Conservation (phyloP, 2,797 vertebrate genomes). For the Sebastolobus altivelis region DNA sequence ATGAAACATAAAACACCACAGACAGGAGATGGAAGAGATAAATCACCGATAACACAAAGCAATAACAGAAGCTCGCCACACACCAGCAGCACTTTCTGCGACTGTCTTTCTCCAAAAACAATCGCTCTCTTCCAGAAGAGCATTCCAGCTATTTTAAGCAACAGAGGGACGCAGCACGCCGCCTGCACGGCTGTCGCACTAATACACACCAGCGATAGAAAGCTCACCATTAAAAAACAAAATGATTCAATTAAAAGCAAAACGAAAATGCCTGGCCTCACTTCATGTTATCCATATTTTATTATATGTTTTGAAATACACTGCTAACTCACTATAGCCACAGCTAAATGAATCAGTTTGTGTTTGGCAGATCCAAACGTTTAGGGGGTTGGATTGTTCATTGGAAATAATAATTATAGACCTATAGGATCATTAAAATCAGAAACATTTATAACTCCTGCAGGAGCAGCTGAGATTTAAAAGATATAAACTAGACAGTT, state of each 20-base stretch:
- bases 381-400: neutral
- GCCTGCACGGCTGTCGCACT: constrained; percentile 39
- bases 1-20: neutral
- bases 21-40: constrained; percentile 7
- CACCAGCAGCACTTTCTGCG: constrained; percentile 22
- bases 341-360: neutral
- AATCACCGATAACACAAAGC: neutral
- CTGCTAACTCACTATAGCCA: too few relatives aligned
- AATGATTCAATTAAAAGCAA: neutral
- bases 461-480: neutral
- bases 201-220: constrained; percentile 38
- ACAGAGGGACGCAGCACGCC: neutral
- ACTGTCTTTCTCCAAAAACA: constrained; percentile 41
- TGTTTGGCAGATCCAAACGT: neutral
- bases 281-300: neutral
- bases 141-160: constrained; percentile 70
- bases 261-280: neutral
- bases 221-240: constrained; percentile 4
- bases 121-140: constrained; percentile 58
- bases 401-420: neutral
- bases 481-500: too few relatives aligned
- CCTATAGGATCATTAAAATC: neutral
- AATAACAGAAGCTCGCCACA: neutral
- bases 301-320: neutral
- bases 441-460: neutral